Percentiles rank a stretch among this genome's conserved stretches.
Evolutionary conservation across 2,797 vertebrate genomes (phyloP).

Genomic region (Cirrhinus molitorella): DNA sequence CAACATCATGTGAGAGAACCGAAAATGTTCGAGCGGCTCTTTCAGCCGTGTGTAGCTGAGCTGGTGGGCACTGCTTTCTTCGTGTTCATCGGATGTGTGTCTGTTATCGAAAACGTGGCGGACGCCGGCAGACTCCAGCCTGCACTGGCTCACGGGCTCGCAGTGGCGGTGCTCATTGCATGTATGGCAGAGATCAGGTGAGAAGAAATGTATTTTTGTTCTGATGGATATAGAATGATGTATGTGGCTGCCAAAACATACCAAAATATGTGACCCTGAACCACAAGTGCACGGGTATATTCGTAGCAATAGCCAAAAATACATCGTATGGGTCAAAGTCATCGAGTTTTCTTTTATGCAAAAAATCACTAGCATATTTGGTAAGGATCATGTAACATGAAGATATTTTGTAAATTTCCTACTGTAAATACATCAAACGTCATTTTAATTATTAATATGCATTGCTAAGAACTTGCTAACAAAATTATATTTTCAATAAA

Average conservation of each 20-base stretch:
- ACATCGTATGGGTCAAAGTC: too few species aligned
- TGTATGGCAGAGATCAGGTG: conserved; percentile 87
- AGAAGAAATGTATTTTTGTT: conserved; percentile 1
- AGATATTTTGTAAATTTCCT: too few species aligned
- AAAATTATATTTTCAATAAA: too few species aligned
- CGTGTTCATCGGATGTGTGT: conserved; percentile 86
- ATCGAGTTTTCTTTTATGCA: too few species aligned
- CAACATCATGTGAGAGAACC: conserved; percentile 36
- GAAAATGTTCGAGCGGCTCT: conserved; percentile 71
- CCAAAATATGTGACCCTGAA: too few species aligned
- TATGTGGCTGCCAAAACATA: not conserved
- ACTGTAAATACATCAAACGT: too few species aligned
- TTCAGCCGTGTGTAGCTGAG: conserved; percentile 88
- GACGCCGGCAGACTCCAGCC: conserved; percentile 81
- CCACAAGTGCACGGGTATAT: too few species aligned
- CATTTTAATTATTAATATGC: too few species aligned
- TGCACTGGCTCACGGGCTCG: conserved; percentile 87
- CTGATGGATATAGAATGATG: not conserved
- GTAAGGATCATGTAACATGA: too few species aligned
- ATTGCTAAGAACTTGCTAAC: too few species aligned
- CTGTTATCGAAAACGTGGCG: conserved; percentile 78
- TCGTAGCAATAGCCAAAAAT: too few species aligned
- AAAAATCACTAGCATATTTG: too few species aligned
- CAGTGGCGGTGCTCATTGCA: conserved; percentile 76
- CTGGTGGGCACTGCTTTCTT: conserved; percentile 86